Evolutionary conservation across 2,797 vertebrate genomes (phyloP), one percentile per base, ranked within the genome.

Genomic region (Distichodus sexfasciatus): DNA sequence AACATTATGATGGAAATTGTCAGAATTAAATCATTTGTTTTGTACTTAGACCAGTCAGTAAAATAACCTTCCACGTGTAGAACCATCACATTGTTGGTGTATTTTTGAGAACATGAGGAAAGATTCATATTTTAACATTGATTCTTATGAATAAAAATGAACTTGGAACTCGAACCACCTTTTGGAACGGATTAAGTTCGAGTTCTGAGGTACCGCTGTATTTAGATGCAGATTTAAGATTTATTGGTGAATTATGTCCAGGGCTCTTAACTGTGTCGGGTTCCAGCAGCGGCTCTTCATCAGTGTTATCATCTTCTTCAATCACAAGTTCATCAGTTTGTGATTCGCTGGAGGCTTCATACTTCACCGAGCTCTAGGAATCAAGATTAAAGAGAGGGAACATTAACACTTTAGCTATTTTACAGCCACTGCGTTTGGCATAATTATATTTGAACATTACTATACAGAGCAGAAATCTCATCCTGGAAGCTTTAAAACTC

Each of bases 341-440:
- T 0, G 75, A 72, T 38, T 72, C 73, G 7, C 1, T 79, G 21
- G 72, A 69, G 54, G 82, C 31, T 19, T 85, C 77, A 28, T 85
- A 81, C 69, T 85, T 88, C 48, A 72, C 33, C 0, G 82, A 77
- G 71, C 72, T 85, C 93, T 93, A 84, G 44, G 46, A 48, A 24
- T 21, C 38, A 47, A 62, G 12, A 51, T n/a, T n/a, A 17, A 59
- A 10, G 6, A n/a, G 19, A 21, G 17, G 11, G 4, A 15, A 19
- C 19, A 54, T 57, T 38, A 38, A 1, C 7, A 10, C 7, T 23
- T n/a, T 11, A 17, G 17, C 23, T 36, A 15, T 24, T 38, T n/a
- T n/a, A 53, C 14, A 40, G 62, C 21, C 35, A 26, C 2, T 11
- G n/a, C 19, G 41, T 7, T 50, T 33, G 15, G 48, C 8, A n/a